Conservation (phyloP, 2,797 vertebrate species). For the Propithecus deckenii region DNA sequence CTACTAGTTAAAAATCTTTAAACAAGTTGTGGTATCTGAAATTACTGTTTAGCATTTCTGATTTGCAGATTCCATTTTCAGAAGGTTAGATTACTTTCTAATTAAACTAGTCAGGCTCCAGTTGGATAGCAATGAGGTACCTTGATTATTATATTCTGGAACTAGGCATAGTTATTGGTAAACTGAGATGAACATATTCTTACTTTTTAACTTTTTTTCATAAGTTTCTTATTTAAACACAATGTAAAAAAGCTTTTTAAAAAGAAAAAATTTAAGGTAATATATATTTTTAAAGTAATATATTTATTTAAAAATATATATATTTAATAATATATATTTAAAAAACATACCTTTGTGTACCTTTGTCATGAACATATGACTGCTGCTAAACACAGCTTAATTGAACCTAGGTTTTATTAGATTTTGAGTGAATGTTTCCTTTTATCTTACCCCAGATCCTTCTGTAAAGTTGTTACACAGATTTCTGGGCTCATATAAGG, state of each 20-base stretch:
- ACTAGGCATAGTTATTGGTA: neutral
- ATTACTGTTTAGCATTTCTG: neutral
- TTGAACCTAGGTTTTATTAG: neutral
- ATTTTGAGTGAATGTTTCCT: neutral
- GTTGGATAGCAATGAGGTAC: neutral
- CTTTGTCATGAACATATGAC: neutral
- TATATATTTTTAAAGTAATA: no score
- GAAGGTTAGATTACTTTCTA: neutral
- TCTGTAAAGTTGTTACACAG: neutral
- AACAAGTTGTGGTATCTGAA: neutral
- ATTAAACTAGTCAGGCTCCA: neutral
- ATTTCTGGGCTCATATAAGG: neutral
- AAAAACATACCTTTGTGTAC: neutral
- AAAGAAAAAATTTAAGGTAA: neutral
- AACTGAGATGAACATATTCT: neutral
- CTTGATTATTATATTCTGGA: neutral
- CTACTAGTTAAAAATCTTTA: neutral
- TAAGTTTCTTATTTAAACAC: neutral
- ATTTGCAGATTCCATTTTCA: neutral
- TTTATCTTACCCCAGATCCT: neutral
- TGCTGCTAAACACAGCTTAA: neutral
- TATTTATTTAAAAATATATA: no score
- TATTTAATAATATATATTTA: neutral
- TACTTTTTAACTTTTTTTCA: neutral
- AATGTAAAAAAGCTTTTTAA: neutral